Percentiles rank a stretch among this genome's conserved stretches.
Evolutionary conservation across 2,797 vertebrate species (phyloP).

Genomic region (Clamator glandarius): DNA sequence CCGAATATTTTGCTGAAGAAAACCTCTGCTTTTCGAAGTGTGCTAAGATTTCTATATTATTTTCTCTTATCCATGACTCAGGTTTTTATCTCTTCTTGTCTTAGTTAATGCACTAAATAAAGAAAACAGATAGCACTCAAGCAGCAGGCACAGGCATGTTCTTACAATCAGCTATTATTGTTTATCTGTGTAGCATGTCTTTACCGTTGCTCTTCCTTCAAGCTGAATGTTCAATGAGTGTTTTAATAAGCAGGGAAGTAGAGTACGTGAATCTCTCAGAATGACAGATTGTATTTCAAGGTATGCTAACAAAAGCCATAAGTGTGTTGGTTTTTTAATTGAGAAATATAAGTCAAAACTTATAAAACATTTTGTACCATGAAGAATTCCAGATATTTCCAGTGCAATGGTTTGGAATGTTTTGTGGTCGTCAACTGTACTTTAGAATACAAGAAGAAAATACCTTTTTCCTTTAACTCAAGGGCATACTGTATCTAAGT

Average conservation of each 20-base stretch:
- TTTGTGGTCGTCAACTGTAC: background rate
- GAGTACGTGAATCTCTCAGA: background rate
- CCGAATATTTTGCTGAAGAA: background rate
- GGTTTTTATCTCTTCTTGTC: background rate
- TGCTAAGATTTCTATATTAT: background rate
- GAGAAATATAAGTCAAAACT: background rate
- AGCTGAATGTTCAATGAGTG: background rate
- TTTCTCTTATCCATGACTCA: background rate
- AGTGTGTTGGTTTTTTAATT: background rate
- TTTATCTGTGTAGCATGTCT: background rate
- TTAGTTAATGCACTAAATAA: background rate
- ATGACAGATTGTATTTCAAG: background rate
- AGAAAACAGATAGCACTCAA: background rate
- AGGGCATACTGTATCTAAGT: background rate
- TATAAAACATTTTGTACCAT: background rate
- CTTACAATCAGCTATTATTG: background rate
- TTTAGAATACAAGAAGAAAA: background rate
- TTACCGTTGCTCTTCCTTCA: background rate
- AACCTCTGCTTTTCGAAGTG: background rate
- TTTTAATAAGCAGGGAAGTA: background rate
- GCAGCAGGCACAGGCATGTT: background rate
- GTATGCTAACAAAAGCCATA: background rate
- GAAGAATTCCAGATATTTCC: background rate
- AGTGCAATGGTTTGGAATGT: background rate
- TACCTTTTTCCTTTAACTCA: background rate